Base-by-base conservation (phyloP, 2,113 vertebrate species). In the Microcebus griseorufus region DNA sequence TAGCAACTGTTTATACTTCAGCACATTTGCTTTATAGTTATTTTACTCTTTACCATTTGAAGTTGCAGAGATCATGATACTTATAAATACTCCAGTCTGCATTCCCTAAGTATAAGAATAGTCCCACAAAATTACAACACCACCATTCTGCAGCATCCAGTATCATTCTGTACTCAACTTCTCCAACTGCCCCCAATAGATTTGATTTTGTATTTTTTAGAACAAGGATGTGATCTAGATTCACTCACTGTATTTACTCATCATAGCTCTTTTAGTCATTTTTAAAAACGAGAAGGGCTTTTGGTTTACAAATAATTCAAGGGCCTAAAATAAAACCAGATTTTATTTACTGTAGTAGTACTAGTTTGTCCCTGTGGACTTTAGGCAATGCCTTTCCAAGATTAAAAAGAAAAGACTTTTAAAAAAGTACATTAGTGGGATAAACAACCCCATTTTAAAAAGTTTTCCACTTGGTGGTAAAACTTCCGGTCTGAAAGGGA, bases 1-100 rank as follows among this genome's bases (percentile, higher is more conserved):
- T 55, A 12, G 22, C 23, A 5, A 13, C 0, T 20, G n/a, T 29
- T 7, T 48, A 0, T 16, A 29, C 9, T 22, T 12, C 2, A 12
- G 45, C 14, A 16, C 3, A 37, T 18, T 7, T 37, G 29, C 67
- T 37, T 67, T 34, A 4, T 3, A 62, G 17, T 27, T n/a, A 12
- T 1, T 34, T 48, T 75, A 22, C 80, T 79, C n/a, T 79, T 51
- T 55, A 6, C 32, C 14, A 9, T 23, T 4, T 58, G 45, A 78
- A 48, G 64, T 2, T 6, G 37, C 83, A 73, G 73, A 83, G 23
- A 32, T 3, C 27, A 6, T 6, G 37, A 39, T 0, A 6, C 27
- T 25, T 4, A 16, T 32, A 22, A 37, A 25, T 7, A 32, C 58
- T 12, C 39, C 18, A 42, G 6, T 23, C 60, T 62, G 62, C 17